These are phyloP conservation scores for Sebastolobus alascanus DNA, from an alignment of 2,797 vertebrate genomes.

Conservation along the genomic window DNA sequence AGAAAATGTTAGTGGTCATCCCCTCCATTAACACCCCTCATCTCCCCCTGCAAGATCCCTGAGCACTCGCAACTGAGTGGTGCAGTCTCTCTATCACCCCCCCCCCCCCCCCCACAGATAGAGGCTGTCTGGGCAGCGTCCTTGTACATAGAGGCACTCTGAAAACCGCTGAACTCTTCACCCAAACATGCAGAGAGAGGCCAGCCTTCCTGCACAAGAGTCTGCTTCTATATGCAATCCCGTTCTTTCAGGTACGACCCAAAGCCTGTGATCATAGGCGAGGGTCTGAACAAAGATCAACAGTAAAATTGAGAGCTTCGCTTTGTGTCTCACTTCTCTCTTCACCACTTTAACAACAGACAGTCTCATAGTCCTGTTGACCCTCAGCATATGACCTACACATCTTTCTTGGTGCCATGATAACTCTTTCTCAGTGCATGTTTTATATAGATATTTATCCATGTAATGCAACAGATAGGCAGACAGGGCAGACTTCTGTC, in stretches of 20 bases:
- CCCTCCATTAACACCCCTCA: background rate
- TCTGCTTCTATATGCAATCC: slow-evolving; percentile 2
- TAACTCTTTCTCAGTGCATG: background rate
- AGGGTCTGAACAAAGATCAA: slow-evolving; percentile 9
- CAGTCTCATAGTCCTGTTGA: background rate
- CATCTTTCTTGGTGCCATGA: background rate
- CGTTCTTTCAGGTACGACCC: background rate
- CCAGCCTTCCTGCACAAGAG: background rate
- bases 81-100: background rate
- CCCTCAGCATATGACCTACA: background rate
- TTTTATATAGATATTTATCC: too few species aligned
- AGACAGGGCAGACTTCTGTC: too few species aligned
- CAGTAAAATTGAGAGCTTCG: background rate
- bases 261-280: slow-evolving; percentile 5
- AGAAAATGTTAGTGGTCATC: background rate
- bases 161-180: slow-evolving; percentile 5
- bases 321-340: background rate
- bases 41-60: background rate
- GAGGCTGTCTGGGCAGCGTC: slow-evolving; percentile 16
- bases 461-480: background rate
- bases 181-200: background rate
- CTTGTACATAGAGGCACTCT: slow-evolving; percentile 2
- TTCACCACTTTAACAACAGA: background rate
- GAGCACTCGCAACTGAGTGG: too few species aligned
- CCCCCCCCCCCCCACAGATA: background rate